Conservation (phyloP, 2,797 vertebrate species). For the Argyrosomus regius region DNA sequence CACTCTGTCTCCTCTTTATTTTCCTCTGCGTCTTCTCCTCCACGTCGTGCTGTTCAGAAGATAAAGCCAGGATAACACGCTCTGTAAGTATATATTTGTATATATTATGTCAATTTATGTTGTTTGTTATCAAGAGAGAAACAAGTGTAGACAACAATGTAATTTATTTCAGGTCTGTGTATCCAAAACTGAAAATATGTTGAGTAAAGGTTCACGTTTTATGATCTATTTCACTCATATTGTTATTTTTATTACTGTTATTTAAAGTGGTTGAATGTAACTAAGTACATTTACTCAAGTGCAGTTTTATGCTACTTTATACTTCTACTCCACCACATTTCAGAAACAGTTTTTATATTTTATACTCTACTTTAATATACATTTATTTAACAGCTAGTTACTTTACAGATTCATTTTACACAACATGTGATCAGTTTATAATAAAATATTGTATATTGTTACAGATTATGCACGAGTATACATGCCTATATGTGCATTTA, state of each 20-base stretch:
- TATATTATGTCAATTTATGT: no score
- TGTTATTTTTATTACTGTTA: background rate
- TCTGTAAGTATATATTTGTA: conserved; percentile 71
- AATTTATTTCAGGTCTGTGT: background rate
- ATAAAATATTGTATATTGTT: background rate
- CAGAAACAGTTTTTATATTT: background rate
- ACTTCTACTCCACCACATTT: background rate
- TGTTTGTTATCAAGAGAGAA: background rate
- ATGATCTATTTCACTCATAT: background rate
- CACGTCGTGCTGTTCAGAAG: conserved; percentile 20
- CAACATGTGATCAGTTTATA: background rate
- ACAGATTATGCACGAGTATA: background rate
- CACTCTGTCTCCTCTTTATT: conserved; percentile 17
- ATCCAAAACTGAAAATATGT: background rate
- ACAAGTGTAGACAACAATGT: background rate
- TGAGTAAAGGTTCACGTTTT: background rate
- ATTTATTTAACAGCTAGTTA: background rate
- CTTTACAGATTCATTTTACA: background rate
- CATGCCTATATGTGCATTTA: background rate
- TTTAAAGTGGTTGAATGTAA: background rate
- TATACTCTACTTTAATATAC: no score
- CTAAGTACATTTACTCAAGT: background rate
- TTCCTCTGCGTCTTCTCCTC: conserved; percentile 18
- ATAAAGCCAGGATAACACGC: conserved; percentile 26
- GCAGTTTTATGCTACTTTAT: background rate